Evolutionary conservation across 2,113 vertebrate species (phyloP), one percentile per base, ranked within the genome.

Genomic region (Corvus cornix): DNA sequence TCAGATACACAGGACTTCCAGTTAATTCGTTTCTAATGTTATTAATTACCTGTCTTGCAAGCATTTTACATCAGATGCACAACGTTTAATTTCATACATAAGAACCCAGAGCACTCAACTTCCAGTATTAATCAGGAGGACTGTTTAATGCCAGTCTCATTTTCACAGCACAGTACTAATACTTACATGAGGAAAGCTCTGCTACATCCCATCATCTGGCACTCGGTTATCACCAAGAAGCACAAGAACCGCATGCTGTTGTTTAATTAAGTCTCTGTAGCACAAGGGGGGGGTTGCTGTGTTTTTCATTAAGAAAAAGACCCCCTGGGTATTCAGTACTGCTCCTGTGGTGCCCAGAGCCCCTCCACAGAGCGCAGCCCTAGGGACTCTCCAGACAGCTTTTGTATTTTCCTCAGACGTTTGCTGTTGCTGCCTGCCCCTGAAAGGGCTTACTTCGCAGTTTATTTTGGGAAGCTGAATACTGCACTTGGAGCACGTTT

Each of bases 201-300:
- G 55, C 46, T 59, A n/a, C 49, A 75, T 66, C 92, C 56, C 62
- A 82, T 94, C 81, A 56, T 69, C 43, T 69, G 66, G 64, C 59
- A 33, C 60, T 80, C 4, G 0, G 67, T 91, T 94, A 95, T 62
- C 72, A 92, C 39, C 94, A 73, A 23, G 60, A 60, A 95, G 95
- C 96, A 95, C 74, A 93, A 96, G 89, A 94, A 87, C 78, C 89
- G 93, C 86, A 80, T 55, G 82, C 92, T 70, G 68, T 13, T 90
- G 77, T 60, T 84, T 97, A 97, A 97, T 97, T 88, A 96, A 89
- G 89, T 75, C 94, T 95, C 97, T 79, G 69, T 64, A 96, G 95
- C 84, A 78, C 48, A 48, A 52, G 46, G 59, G 37, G 49, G 27
- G 49, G 30, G 44, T 20, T 67, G 77, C 58, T 94, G 70, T 90